phyloP scores from a whole-genome alignment of 2,113 vertebrate genomes.

The Meriones unguiculatus region DNA sequence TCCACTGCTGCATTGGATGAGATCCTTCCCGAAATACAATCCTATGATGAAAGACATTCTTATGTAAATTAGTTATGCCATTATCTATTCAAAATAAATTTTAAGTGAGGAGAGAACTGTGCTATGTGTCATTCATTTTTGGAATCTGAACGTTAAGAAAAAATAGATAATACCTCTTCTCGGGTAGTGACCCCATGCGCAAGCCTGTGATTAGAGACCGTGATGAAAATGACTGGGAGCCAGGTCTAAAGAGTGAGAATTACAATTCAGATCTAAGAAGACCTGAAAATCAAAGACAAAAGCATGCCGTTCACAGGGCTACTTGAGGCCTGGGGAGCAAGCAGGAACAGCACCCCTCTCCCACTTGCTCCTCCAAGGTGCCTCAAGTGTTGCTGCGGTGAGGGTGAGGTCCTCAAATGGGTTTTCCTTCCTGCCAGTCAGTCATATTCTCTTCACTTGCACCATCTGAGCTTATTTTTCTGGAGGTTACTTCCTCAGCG shows the following conservation, averaged over 20 bases:
- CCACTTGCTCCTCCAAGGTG: not conserved
- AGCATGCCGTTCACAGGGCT: not conserved
- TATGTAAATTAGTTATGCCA: slow-evolving; percentile 76
- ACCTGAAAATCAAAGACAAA: not conserved
- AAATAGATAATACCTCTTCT: slow-evolving; percentile 51
- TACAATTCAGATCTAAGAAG: not conserved
- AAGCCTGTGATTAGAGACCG: slow-evolving; percentile 60
- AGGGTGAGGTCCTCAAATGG: fast-evolving
- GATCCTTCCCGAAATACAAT: slow-evolving; percentile 64
- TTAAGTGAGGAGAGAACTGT: not conserved
- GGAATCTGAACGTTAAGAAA: slow-evolving; percentile 70
- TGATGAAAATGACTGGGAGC: slow-evolving; percentile 26
- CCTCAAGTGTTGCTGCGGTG: not conserved
- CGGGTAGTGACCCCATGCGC: slow-evolving; percentile 60
- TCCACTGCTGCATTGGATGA: slow-evolving; percentile 54
- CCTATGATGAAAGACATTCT: slow-evolving; percentile 62
- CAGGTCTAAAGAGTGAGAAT: not conserved
- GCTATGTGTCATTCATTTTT: slow-evolving; percentile 48
- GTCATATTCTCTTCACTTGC: not conserved
- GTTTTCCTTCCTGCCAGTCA: not conserved
- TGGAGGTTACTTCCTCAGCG: not conserved
- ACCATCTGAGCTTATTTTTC: not conserved
- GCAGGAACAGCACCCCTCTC: not conserved
- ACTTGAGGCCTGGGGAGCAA: not conserved
- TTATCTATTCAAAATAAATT: slow-evolving; percentile 71